A percentile compares a stretch with the other conserved stretches of the same genome.
These are phyloP conservation scores for Laticauda colubrina DNA, from an alignment of 2,113 vertebrate genomes.

Conservation along the genomic window DNA sequence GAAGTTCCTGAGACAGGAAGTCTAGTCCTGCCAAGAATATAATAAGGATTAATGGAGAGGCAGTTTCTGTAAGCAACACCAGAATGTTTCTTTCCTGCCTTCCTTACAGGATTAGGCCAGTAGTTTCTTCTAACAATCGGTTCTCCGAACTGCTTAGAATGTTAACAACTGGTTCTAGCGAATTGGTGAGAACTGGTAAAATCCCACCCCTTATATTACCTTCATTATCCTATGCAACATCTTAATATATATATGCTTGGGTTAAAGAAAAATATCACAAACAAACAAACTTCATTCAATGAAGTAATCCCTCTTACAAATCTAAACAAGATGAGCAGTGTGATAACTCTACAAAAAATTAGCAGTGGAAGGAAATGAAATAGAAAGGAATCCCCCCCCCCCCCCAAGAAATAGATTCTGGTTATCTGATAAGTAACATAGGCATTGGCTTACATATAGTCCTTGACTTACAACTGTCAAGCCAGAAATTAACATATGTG, in stretches of 20 bases:
- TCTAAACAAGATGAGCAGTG: not conserved
- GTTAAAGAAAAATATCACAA: not conserved
- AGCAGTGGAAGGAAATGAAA: not conserved
- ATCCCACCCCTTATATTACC: not conserved
- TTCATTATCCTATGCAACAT: not conserved
- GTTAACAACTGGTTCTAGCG: too few relatives aligned
- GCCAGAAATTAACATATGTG: too few relatives aligned
- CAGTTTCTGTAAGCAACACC: too few relatives aligned
- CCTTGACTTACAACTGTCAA: not conserved
- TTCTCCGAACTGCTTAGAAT: too few relatives aligned
- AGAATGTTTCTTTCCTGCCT: too few relatives aligned
- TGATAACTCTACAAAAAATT: not conserved
- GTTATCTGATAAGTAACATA: not conserved
- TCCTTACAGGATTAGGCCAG: too few relatives aligned
- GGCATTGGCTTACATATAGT: not conserved
- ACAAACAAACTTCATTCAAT: not conserved
- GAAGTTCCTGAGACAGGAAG: too few relatives aligned
- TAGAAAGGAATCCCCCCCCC: not conserved
- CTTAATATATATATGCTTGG: not conserved
- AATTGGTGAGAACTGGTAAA: too few relatives aligned
- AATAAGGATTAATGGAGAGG: too few relatives aligned
- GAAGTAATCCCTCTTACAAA: not conserved
- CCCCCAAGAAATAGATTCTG: not conserved
- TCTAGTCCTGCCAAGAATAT: too few relatives aligned
- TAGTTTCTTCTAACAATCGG: too few relatives aligned